Percentiles rank a stretch among this genome's conserved stretches.
Conservation (phyloP, 2,797 vertebrate species). For the Ispidina picta region DNA sequence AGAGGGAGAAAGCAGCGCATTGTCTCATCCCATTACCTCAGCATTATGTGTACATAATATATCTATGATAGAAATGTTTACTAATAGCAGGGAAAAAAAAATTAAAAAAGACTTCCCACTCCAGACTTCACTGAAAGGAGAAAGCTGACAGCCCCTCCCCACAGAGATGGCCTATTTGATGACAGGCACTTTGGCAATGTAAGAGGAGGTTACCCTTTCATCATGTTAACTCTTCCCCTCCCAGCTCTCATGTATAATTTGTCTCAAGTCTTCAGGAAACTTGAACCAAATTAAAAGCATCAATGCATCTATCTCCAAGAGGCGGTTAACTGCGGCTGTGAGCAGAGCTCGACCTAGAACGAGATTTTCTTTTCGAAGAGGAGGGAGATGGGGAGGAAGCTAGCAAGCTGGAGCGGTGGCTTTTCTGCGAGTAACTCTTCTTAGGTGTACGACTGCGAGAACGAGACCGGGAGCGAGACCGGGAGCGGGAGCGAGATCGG, state of each 20-base stretch:
- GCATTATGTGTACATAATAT: slow-evolving; percentile 67
- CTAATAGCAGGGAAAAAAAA: slow-evolving; percentile 61
- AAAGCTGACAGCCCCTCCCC: slow-evolving; percentile 63
- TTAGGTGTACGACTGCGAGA: slow-evolving; percentile 88
- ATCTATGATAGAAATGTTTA: slow-evolving; percentile 71
- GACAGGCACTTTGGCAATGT: slow-evolving; percentile 74
- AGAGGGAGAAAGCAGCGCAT: slow-evolving; percentile 61
- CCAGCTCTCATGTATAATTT: slow-evolving; percentile 46
- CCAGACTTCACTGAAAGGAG: slow-evolving; percentile 70
- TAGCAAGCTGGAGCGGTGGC: slow-evolving; percentile 75
- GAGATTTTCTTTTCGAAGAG: slow-evolving; percentile 76
- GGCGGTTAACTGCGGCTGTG: slow-evolving; percentile 79
- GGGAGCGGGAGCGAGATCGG: slow-evolving; percentile 53
- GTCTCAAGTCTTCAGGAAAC: slow-evolving; percentile 70
- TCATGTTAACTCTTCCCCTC: slow-evolving; percentile 63
- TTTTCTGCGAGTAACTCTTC: slow-evolving; percentile 81
- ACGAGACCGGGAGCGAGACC: slow-evolving; percentile 76
- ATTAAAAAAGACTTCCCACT: slow-evolving; percentile 63
- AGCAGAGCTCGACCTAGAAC: slow-evolving; percentile 81
- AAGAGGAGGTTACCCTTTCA: slow-evolving; percentile 69
- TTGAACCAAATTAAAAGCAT: slow-evolving; percentile 64
- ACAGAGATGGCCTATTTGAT: slow-evolving; percentile 70
- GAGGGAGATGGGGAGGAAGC: slow-evolving; percentile 77
- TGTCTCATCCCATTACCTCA: slow-evolving; percentile 69
- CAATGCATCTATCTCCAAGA: slow-evolving; percentile 53